Conservation (phyloP, 2,113 vertebrate species). For the Heptranchias perlo region DNA sequence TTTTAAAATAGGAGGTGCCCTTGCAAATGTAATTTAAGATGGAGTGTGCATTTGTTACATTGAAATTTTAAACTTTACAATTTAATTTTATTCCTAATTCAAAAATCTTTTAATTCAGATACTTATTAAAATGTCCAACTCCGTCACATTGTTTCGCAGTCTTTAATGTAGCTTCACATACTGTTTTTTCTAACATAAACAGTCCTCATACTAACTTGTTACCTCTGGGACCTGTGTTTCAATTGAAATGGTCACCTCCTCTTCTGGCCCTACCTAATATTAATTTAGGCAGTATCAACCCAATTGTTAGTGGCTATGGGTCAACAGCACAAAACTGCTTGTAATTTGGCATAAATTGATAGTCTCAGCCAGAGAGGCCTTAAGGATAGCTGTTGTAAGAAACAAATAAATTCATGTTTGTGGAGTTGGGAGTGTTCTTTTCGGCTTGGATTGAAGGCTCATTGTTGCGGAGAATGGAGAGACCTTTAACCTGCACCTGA, state of each 20-base stretch:
- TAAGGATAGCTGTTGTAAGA: background rate
- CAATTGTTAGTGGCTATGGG: background rate
- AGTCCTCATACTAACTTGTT: background rate
- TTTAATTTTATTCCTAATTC: background rate
- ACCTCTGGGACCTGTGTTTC: background rate
- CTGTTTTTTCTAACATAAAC: background rate
- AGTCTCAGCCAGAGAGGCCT: no score
- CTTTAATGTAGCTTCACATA: background rate
- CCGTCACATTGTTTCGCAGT: background rate
- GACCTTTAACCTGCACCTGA: background rate
- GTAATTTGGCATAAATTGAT: background rate
- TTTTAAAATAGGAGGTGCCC: background rate
- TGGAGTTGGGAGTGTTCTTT: background rate
- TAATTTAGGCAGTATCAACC: background rate
- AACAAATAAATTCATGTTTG: background rate
- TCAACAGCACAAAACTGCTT: background rate
- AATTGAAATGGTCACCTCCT: background rate
- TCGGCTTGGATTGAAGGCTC: background rate
- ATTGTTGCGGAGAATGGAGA: background rate
- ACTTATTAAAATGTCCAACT: background rate
- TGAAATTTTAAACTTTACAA: background rate
- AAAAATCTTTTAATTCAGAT: no score
- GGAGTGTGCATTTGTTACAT: background rate
- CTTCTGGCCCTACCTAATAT: background rate
- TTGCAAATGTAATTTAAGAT: constrained; percentile 9